phyloP scores from a whole-genome alignment of 2,797 vertebrate genomes.

The Apodemus agrarius region DNA sequence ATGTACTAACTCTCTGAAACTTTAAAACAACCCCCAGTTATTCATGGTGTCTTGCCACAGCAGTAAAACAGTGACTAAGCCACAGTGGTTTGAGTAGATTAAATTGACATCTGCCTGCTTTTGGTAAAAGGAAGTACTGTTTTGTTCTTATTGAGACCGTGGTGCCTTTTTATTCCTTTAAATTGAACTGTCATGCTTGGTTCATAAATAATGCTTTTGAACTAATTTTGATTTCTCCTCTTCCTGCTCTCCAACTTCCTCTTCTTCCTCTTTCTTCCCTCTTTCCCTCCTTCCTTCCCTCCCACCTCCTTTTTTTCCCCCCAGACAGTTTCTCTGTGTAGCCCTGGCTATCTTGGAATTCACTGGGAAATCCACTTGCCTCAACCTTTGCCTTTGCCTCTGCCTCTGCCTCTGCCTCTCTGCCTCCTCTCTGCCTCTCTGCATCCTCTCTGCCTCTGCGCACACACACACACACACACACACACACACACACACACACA shows the following conservation, averaged over 20 bases:
- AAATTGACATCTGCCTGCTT: background rate
- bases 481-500: too few species aligned
- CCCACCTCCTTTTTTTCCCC: background rate
- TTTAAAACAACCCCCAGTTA: too few species aligned
- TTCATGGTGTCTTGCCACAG: background rate
- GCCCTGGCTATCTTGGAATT: background rate
- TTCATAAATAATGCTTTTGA: constrained; percentile 12
- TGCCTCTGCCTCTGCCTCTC: too few species aligned
- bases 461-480: too few species aligned
- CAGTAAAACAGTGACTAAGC: background rate
- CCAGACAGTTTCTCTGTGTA: background rate
- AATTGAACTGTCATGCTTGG: background rate
- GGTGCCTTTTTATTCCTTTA: background rate
- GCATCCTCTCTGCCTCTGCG: too few species aligned
- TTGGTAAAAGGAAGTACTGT: background rate
- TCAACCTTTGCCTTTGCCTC: too few species aligned
- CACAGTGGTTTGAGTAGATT: background rate
- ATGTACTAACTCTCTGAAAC: background rate
- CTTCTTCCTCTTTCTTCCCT: too few species aligned
- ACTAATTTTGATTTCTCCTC: background rate
- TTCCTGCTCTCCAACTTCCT: background rate
- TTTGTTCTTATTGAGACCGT: constrained; percentile 37
- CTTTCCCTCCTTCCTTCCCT: too few species aligned
- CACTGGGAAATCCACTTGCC: background rate
- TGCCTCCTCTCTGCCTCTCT: too few species aligned